Conservation (phyloP, 1,140 invertebrate genomes). For the Varroa destructor region DNA sequence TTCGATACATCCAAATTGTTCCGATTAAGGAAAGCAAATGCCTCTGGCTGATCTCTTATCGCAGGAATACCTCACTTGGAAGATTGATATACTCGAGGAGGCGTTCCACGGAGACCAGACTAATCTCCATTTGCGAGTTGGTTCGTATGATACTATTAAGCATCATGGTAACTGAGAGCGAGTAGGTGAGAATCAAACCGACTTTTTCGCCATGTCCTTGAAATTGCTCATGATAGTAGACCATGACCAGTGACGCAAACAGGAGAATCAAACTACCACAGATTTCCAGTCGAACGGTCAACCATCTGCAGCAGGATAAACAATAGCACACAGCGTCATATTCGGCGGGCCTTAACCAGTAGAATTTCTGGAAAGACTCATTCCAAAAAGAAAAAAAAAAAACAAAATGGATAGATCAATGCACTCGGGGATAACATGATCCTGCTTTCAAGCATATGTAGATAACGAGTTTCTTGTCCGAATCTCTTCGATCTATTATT, state of each 20-base stretch:
- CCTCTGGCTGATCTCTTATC: no score
- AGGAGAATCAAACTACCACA: constrained; percentile 81
- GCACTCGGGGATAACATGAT: no score
- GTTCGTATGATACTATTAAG: constrained; percentile 88
- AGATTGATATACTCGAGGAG: constrained; percentile 50
- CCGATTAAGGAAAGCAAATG: no score
- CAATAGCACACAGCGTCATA: no score
- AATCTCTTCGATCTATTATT: no score
- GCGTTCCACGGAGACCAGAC: constrained; percentile 72
- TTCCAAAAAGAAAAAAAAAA: no score
- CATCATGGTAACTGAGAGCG: constrained; percentile 77
- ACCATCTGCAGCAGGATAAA: constrained; percentile 51
- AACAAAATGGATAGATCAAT: no score
- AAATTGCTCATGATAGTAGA: constrained; percentile 52
- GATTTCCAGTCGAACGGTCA: constrained; percentile 76
- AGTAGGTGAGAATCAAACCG: constrained; percentile 76
- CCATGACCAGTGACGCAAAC: constrained; percentile 71
- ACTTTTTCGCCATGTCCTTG: constrained; percentile 59
- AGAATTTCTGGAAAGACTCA: no score
- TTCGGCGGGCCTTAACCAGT: no score
- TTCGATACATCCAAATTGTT: no score
- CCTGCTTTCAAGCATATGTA: no score
- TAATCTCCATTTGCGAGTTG: constrained; percentile 88
- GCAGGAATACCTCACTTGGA: constrained; percentile 32
- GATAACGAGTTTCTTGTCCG: no score